Evolutionary conservation across 2,797 vertebrate genomes (phyloP).

Genomic region (Poecilia wingei): DNA sequence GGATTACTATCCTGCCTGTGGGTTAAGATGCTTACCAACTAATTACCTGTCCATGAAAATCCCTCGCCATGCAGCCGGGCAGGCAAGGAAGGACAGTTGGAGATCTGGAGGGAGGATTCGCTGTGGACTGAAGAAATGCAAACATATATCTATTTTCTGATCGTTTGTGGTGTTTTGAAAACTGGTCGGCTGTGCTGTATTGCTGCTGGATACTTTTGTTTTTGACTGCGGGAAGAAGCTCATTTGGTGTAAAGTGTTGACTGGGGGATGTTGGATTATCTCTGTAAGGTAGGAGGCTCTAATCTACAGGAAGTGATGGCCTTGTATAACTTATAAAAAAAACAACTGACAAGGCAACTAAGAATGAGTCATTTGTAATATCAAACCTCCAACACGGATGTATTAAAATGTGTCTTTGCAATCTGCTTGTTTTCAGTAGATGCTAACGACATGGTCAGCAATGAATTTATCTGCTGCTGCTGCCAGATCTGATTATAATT

Average conservation of each 20-base stretch:
- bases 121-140: constrained; percentile 18
- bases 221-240: constrained; percentile 3
- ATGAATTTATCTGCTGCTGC: neutral
- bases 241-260: constrained; percentile 13
- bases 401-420: neutral
- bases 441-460: neutral
- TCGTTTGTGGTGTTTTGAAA: neutral
- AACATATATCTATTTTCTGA: neutral
- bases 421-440: neutral
- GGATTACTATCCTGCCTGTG: constrained; percentile 76
- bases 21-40: constrained; percentile 83
- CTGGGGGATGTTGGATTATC: constrained; percentile 24
- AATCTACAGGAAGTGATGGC: neutral
- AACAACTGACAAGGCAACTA: neutral
- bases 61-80: constrained; percentile 61
- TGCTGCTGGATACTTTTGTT: constrained; percentile 12
- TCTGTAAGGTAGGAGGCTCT: constrained; percentile 52
- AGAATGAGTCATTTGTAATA: neutral
- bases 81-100: constrained; percentile 41
- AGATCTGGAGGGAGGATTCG: constrained; percentile 19
- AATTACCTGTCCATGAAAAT: constrained; percentile 79
- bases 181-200: constrained; percentile 1
- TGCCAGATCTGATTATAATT: constrained; percentile 7
- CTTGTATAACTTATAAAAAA: neutral
- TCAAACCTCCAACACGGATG: neutral